Evolutionary conservation across 1,140 invertebrate genomes (phyloP).

Genomic region (Ruditapes philippinarum): DNA sequence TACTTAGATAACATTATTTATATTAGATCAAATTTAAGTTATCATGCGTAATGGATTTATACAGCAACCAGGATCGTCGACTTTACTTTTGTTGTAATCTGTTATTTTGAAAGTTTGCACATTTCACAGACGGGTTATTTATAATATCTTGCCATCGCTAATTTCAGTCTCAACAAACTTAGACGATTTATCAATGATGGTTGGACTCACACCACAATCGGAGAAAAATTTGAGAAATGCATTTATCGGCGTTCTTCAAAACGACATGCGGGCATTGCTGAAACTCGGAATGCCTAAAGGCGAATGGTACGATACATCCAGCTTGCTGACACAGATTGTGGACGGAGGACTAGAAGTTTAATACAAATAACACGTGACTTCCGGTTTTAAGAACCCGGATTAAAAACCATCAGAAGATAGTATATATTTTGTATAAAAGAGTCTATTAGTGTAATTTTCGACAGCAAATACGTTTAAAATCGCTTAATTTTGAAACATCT

Average conservation of each 20-base stretch:
- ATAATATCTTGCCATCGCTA: no score
- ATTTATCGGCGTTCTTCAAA: constrained; percentile 78
- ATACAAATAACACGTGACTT: background rate
- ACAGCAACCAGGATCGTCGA: no score
- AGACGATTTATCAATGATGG: constrained; percentile 75
- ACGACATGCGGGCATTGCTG: constrained; percentile 81
- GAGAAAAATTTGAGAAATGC: constrained; percentile 76
- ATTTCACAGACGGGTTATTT: no score
- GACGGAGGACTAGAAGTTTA: constrained; percentile 79
- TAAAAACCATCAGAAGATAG: background rate
- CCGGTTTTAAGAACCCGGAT: background rate
- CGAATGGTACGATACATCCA: constrained; percentile 82
- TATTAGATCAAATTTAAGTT: no score
- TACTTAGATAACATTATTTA: no score
- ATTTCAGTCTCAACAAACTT: constrained; percentile 82
- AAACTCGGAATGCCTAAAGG: constrained; percentile 83
- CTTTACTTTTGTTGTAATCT: no score
- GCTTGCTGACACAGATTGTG: constrained; percentile 78
- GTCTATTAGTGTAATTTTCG: constrained; percentile 39
- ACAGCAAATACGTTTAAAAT: constrained; percentile 21
- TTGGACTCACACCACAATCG: constrained; percentile 78
- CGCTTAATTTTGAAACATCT: constrained; percentile 16
- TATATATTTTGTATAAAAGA: constrained; percentile 56
- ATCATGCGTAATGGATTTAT: no score
- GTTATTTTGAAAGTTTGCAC: no score